Evolutionary conservation across 92 coral and sea anemone genomes (phyloP).

Genomic region (Hydrozoanthus gracilis): DNA sequence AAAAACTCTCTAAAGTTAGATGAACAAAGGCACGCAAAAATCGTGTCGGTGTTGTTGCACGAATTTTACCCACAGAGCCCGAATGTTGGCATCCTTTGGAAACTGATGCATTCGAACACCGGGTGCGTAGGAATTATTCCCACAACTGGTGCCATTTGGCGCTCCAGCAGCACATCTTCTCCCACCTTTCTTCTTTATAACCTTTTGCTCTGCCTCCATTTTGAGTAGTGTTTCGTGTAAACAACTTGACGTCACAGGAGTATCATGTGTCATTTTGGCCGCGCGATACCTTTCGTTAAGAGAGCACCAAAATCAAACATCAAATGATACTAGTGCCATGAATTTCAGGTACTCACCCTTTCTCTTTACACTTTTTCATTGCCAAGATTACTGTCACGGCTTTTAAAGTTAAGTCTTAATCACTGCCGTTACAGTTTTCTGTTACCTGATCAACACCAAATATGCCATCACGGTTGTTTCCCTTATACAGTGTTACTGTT

Average conservation of each 20-base stretch:
- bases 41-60: conserved; percentile 35
- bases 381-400: too few relatives aligned
- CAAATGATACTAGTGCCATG: background rate
- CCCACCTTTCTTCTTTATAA: background rate
- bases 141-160: background rate
- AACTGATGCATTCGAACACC: conserved; percentile 36
- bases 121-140: background rate
- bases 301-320: conserved; percentile 7
- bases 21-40: conserved; percentile 43
- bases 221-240: conserved; percentile 29
- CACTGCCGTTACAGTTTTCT: too few relatives aligned
- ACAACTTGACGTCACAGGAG: conserved; percentile 47
- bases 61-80: conserved; percentile 41
- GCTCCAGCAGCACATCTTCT: conserved; percentile 10
- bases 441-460: too few relatives aligned
- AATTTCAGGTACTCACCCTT: background rate
- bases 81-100: background rate
- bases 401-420: too few relatives aligned
- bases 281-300: conserved; percentile 9
- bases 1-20: conserved; percentile 34
- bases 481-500: too few relatives aligned
- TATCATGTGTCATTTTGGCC: conserved; percentile 41
- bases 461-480: too few relatives aligned
- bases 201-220: background rate
- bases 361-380: too few relatives aligned